phyloP scores from a whole-genome alignment of 1,140 invertebrate species.

The Heliconius hermathena region DNA sequence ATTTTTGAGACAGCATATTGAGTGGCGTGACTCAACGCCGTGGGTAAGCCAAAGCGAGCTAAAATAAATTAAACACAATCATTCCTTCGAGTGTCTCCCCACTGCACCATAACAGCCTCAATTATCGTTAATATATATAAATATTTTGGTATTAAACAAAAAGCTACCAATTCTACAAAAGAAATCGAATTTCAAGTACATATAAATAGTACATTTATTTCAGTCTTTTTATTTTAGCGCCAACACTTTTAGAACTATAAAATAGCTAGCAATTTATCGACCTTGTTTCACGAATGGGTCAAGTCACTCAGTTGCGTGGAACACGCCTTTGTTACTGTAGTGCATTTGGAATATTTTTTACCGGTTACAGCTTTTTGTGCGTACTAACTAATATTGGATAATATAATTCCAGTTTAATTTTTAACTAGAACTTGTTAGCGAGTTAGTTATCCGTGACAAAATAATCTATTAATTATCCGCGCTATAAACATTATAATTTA shows the following conservation, averaged over 20 bases:
- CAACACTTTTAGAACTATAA: background rate
- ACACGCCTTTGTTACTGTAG: constrained; percentile 20
- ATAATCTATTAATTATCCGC: background rate
- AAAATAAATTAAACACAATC: too few species aligned
- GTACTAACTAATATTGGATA: background rate
- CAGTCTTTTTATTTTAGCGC: background rate
- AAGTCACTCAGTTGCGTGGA: background rate
- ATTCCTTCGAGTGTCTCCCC: too few species aligned
- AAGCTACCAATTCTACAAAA: background rate
- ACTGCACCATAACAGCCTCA: too few species aligned
- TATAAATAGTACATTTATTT: background rate
- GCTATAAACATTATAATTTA: background rate
- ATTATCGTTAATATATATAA: too few species aligned
- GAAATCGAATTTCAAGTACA: background rate
- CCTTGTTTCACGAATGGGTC: constrained; percentile 7
- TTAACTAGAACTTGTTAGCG: constrained; percentile 10
- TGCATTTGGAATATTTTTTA: constrained; percentile 15
- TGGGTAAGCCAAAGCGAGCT: too few species aligned
- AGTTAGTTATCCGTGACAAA: background rate
- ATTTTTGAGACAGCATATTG: too few species aligned
- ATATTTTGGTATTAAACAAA: too few species aligned
- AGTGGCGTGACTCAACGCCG: too few species aligned
- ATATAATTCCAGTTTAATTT: constrained; percentile 5
- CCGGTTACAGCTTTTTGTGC: background rate
- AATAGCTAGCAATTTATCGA: background rate